Evolutionary conservation across 2,113 vertebrate species (phyloP).

Genomic region (Pipra filicauda): DNA sequence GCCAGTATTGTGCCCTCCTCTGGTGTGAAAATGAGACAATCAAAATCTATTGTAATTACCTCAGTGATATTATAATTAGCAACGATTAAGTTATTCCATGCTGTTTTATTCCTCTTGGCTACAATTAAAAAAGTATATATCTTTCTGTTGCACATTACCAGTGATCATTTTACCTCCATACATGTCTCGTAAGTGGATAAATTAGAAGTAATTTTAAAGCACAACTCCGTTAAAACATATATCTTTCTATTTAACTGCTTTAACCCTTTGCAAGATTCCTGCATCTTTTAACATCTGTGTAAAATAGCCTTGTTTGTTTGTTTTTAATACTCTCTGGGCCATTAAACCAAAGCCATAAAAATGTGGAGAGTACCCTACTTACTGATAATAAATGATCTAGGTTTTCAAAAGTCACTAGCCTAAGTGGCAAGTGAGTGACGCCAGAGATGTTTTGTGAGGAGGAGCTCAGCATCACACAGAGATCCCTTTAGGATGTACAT

Average conservation of each 20-base stretch:
- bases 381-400: constrained; percentile 27
- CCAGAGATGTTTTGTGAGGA: neutral
- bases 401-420: constrained; percentile 27
- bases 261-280: constrained; percentile 66
- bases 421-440: neutral
- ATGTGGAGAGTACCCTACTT: constrained; percentile 9
- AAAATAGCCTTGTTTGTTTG: constrained; percentile 49
- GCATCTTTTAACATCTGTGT: constrained; percentile 50
- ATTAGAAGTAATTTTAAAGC: constrained; percentile 86
- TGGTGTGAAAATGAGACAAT: constrained; percentile 94
- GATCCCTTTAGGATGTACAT: neutral
- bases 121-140: constrained; percentile 96
- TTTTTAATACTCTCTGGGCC: constrained; percentile 52
- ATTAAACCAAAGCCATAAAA: constrained; percentile 35
- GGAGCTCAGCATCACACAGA: neutral
- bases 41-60: constrained; percentile 98
- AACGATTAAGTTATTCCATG: constrained; percentile 91
- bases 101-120: constrained; percentile 86
- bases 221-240: constrained; percentile 79
- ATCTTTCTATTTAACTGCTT: constrained; percentile 77
- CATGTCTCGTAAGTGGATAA: constrained; percentile 81
- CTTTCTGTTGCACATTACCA: constrained; percentile 86
- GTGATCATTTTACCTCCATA: constrained; percentile 86
- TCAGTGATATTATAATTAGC: constrained; percentile 97
- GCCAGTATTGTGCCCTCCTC: constrained; percentile 84